phyloP scores from a whole-genome alignment of 2,797 vertebrate species.

The Gephyroberyx darwinii region DNA sequence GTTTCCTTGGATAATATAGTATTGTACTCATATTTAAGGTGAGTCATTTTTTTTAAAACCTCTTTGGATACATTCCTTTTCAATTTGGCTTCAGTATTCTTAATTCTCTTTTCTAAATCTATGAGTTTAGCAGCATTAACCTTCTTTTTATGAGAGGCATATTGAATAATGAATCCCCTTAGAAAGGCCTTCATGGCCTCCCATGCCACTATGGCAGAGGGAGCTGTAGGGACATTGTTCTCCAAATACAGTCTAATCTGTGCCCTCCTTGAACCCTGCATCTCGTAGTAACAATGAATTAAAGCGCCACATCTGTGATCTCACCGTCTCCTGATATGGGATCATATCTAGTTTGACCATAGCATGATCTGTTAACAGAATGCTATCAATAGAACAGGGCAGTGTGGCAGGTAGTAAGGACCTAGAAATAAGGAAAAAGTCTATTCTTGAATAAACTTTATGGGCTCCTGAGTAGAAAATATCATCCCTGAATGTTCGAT shows the following conservation, averaged over 20 bases:
- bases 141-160: conserved; percentile 4
- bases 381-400: conserved; percentile 1
- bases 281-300: conserved; percentile 1
- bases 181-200: conserved; percentile 2
- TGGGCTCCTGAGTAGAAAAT: conserved; percentile 20
- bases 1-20: conserved; percentile 1
- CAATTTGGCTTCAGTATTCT: background rate
- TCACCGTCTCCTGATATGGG: conserved; percentile 3
- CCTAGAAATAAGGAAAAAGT: conserved; percentile 15
- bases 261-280: conserved; percentile 1
- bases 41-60: background rate
- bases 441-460: conserved; percentile 13
- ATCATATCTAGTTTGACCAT: conserved; percentile 7
- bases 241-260: background rate
- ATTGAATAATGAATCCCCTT: conserved; percentile 9
- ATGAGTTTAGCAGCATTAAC: background rate
- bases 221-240: conserved; percentile 3
- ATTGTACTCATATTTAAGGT: background rate
- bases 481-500: conserved; percentile 12
- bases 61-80: background rate
- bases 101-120: conserved; percentile 2
- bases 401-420: conserved; percentile 1
- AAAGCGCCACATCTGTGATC: background rate
- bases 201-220: conserved; percentile 9
- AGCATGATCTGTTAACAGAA: conserved; percentile 1